Percentiles rank a stretch among this genome's conserved stretches.
Evolutionary conservation across 2,113 vertebrate species (phyloP).

Genomic region (Hassar affinis): DNA sequence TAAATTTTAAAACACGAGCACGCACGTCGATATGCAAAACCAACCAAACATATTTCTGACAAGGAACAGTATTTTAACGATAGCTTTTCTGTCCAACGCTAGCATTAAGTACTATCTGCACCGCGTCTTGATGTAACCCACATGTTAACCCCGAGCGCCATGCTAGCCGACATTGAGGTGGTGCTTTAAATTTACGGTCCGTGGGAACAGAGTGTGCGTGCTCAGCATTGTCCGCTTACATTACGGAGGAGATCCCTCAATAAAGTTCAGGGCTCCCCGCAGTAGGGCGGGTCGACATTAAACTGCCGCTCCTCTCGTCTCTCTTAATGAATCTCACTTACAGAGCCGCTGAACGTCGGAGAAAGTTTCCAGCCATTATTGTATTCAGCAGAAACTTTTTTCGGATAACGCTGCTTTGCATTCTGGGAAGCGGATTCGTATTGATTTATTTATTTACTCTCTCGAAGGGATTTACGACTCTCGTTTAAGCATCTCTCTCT

Average conservation of each 20-base stretch:
- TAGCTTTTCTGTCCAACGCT: not conserved
- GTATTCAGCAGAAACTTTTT: slow-evolving; percentile 10
- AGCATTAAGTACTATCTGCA: not conserved
- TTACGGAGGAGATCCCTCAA: not conserved
- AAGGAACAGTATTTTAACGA: too few species aligned
- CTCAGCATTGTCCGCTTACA: not conserved
- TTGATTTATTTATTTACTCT: slow-evolving; percentile 54
- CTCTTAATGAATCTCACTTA: slow-evolving; percentile 18
- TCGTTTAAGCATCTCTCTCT: slow-evolving; percentile 16
- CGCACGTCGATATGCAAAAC: too few species aligned
- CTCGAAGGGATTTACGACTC: slow-evolving; percentile 50
- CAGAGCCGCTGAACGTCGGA: not conserved
- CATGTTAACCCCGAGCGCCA: too few species aligned
- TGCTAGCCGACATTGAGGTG: not conserved
- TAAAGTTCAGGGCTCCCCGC: not conserved
- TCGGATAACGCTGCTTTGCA: slow-evolving; percentile 56
- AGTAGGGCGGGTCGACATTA: not conserved
- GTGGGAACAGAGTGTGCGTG: not conserved
- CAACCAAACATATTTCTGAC: not conserved
- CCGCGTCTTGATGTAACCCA: too few species aligned
- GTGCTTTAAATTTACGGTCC: not conserved
- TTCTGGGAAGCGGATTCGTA: slow-evolving; percentile 54
- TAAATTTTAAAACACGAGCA: too few species aligned
- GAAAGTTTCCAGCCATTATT: not conserved
- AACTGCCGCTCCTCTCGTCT: slow-evolving; percentile 7